phyloP scores from a whole-genome alignment of 2,113 vertebrate genomes.

The Podarcis muralis region DNA sequence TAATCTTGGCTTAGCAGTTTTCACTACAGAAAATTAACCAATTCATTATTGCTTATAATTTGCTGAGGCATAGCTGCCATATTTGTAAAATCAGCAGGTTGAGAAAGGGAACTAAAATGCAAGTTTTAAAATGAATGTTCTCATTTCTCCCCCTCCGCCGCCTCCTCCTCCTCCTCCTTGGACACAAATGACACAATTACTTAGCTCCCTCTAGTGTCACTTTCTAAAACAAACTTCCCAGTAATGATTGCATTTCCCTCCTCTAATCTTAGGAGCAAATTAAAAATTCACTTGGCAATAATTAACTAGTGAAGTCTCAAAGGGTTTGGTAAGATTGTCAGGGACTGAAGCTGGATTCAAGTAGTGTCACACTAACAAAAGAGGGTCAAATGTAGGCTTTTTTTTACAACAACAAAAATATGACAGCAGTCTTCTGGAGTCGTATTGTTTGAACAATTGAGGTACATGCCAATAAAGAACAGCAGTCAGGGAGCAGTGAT shows the following conservation, averaged over 20 bases:
- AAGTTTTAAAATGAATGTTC: constrained; percentile 79
- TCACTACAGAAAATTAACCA: constrained; percentile 86
- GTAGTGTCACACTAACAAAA: constrained; percentile 59
- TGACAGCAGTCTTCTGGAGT: neutral
- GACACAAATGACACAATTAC: constrained; percentile 84
- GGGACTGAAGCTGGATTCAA: constrained; percentile 60
- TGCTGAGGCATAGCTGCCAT: constrained; percentile 86
- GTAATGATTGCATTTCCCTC: constrained; percentile 64
- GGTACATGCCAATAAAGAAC: constrained; percentile 44
- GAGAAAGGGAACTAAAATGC: constrained; percentile 63
- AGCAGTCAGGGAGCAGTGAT: constrained; percentile 37
- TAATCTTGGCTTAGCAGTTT: constrained; percentile 84
- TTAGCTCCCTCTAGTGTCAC: constrained; percentile 95
- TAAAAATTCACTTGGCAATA: constrained; percentile 79
- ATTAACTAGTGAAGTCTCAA: constrained; percentile 75
- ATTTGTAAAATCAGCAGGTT: constrained; percentile 89
- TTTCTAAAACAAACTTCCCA: constrained; percentile 73
- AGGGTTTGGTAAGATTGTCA: constrained; percentile 64
- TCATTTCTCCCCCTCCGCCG: constrained; percentile 47
- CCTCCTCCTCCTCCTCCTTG: neutral
- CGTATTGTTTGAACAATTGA: constrained; percentile 19
- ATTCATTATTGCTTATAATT: constrained; percentile 87
- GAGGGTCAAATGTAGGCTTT: constrained; percentile 55
- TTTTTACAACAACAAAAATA: constrained; percentile 37
- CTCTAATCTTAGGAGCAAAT: constrained; percentile 76